Percentiles rank a stretch among this genome's conserved stretches.
Conservation (phyloP, 64 coral and sea anemone species). For the Cladopsammia gracilis region DNA sequence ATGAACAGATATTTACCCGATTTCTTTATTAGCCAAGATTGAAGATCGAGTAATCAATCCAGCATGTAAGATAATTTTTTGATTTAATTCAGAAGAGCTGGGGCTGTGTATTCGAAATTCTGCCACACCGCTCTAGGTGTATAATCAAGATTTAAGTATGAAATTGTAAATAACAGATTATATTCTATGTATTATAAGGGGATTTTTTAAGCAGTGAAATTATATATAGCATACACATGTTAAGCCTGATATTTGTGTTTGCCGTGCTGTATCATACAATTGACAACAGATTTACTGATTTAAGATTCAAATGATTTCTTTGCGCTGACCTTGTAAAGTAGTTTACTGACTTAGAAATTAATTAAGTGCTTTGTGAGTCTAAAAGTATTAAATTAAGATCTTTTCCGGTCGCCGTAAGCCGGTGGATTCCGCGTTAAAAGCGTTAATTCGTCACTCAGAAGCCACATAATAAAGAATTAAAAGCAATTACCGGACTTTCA, state of each 20-base stretch:
- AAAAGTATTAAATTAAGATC: constrained; percentile 20
- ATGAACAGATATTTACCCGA: constrained; percentile 12
- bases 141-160: background rate
- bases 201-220: background rate
- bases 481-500: constrained; percentile 30
- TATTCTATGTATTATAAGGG: background rate
- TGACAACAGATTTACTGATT: background rate
- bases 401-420: background rate
- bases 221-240: background rate
- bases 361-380: constrained; percentile 7
- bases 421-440: background rate
- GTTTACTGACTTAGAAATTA: constrained; percentile 4
- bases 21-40: background rate
- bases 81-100: background rate
- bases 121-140: too few relatives aligned
- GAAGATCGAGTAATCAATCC: background rate
- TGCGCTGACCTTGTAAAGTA: background rate
- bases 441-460: background rate
- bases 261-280: background rate
- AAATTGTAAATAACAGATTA: constrained; percentile 27
- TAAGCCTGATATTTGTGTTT: background rate
- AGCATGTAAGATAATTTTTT: background rate
- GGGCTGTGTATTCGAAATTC: background rate
- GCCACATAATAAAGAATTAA: constrained; percentile 34
- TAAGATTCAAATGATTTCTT: background rate